Percentiles rank a stretch among this genome's conserved stretches.
phyloP scores from a whole-genome alignment of 2,113 vertebrate genomes.

The Miniopterus natalensis region DNA sequence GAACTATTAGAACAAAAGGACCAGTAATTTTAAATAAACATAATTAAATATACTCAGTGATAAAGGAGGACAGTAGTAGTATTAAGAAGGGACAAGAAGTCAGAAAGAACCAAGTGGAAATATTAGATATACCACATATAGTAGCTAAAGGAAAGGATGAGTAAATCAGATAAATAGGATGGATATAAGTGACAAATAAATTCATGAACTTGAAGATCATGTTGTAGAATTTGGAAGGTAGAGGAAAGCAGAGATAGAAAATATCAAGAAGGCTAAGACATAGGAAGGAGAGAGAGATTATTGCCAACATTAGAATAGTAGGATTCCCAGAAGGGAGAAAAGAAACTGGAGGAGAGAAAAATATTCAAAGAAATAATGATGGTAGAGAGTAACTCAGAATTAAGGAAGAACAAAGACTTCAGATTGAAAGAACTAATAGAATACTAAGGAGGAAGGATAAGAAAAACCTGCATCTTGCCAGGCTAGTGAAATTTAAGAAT shows the following conservation, averaged over 20 bases:
- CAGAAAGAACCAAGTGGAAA: neutral
- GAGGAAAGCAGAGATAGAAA: constrained; percentile 11
- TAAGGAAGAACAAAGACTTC: constrained; percentile 19
- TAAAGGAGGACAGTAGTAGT: neutral
- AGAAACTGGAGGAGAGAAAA: neutral
- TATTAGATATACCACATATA: constrained; percentile 12
- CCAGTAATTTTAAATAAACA: constrained; percentile 5
- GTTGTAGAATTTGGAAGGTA: neutral
- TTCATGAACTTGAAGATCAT: constrained; percentile 51
- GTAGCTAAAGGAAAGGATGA: constrained; percentile 6
- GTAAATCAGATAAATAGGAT: neutral
- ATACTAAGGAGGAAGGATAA: neutral
- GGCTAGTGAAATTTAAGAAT: neutral
- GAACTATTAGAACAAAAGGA: neutral
- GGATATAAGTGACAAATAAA: neutral
- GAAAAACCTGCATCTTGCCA: neutral
- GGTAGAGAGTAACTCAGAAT: neutral
- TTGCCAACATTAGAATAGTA: neutral
- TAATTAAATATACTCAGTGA: neutral
- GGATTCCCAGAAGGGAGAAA: neutral
- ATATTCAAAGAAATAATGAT: neutral
- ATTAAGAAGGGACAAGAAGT: neutral
- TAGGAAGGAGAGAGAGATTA: neutral
- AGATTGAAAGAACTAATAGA: neutral
- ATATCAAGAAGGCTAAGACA: neutral